Evolutionary conservation across 2,113 vertebrate genomes (phyloP), one percentile per base, ranked within the genome.

Genomic region (Typhlomys cinereus): DNA sequence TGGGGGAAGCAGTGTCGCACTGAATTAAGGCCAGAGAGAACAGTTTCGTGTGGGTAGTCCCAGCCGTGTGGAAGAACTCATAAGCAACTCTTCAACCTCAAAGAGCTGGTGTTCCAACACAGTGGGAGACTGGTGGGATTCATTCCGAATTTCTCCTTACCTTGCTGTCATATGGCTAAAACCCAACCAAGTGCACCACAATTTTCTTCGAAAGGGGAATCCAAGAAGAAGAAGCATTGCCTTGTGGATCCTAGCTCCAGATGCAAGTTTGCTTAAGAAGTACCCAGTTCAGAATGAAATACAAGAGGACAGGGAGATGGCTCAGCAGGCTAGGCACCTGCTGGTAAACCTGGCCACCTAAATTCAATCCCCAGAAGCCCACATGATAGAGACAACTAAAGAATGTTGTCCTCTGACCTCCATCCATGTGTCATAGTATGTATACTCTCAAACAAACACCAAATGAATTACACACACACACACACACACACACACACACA

Each of bases 31-130:
- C 66, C 57, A 27, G 54, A 67, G 67, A 36, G 46, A 79, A 83
- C 39, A 52, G 17, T 14, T 62, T 14, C 31, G 17, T 12, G 14
- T 57, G 20, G 36, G 8, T 1, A 34, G 27, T 85, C 44, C 44
- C 36, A 21, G 44, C 29, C 66, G 21, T 36, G n/a, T 2, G n/a
- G 76, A 54, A 85, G 36, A 52, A 76, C 84, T 44, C 29, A 27
- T 39, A 94, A 89, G 80, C 73, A 39, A 88, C 36, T 80, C 67
- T 57, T 39, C 41, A 89, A 64, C 70, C 64, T 27, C 85, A 52
- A 29, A 89, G 48, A 41, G 31, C 54, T 54, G 1, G 1, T 6
- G 36, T 90, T 89, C 39, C 39, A 48, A 46, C 41, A 73, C 20
- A 12, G 25, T 34, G 62, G 69, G 29, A 91, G 87, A 74, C 21